phyloP scores from a whole-genome alignment of 2,113 vertebrate genomes.

The Triplophysa tibetana region DNA sequence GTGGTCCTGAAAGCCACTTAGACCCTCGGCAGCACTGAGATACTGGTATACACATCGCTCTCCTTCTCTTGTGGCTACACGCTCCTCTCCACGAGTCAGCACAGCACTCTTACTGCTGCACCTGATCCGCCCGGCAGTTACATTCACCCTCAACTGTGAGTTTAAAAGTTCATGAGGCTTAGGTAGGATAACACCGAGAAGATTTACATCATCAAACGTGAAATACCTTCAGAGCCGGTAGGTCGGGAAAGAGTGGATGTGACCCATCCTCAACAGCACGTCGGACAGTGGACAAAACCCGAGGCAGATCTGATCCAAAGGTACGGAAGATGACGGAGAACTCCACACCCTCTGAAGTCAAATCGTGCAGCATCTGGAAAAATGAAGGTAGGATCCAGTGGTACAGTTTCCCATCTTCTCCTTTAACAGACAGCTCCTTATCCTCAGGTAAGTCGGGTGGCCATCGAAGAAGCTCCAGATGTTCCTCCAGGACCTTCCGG shows the following conservation, averaged over 20 bases:
- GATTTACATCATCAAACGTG: neutral
- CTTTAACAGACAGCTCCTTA: slow-evolving; percentile 69
- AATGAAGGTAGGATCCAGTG: slow-evolving; percentile 88
- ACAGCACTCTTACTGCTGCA: slow-evolving; percentile 73
- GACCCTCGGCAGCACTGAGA: slow-evolving; percentile 76
- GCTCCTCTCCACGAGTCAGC: slow-evolving; percentile 70
- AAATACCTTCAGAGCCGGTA: slow-evolving; percentile 72
- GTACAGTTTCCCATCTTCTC: slow-evolving; percentile 73
- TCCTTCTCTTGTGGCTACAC: slow-evolving; percentile 62
- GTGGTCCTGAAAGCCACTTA: slow-evolving; percentile 87
- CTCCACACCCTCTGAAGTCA: slow-evolving; percentile 68
- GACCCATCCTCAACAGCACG: slow-evolving; percentile 72
- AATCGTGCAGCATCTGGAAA: slow-evolving; percentile 79
- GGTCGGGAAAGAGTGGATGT: slow-evolving; percentile 81
- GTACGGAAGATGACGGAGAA: slow-evolving; percentile 83
- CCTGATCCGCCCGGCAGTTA: slow-evolving; percentile 77
- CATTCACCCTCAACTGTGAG: slow-evolving; percentile 76
- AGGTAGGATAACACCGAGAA: neutral
- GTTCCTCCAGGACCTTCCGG: slow-evolving; percentile 66
- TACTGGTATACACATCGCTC: slow-evolving; percentile 77
- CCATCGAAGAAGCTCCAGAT: slow-evolving; percentile 82
- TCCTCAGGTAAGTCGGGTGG: slow-evolving; percentile 65
- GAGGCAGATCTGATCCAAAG: slow-evolving; percentile 82
- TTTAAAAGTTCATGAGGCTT: neutral
- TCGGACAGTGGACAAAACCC: slow-evolving; percentile 67